phyloP scores from a whole-genome alignment of 1,140 invertebrate genomes.

The Trichogramma pretiosum region DNA sequence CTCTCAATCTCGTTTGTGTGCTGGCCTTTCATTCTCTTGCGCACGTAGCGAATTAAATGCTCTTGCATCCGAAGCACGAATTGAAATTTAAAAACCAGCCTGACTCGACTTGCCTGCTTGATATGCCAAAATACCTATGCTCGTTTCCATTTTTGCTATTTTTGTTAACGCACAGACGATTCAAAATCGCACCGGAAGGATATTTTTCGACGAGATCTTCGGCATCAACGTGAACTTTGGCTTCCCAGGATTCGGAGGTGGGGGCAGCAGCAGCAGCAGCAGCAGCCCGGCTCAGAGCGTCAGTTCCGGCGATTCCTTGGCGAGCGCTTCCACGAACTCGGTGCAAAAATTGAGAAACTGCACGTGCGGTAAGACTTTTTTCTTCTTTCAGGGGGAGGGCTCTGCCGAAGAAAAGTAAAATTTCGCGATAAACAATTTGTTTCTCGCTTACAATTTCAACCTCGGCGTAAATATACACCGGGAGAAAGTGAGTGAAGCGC shows the following conservation, averaged over 20 bases:
- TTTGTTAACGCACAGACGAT: constrained; percentile 23
- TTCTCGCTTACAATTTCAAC: too few species aligned
- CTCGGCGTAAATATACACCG: too few species aligned
- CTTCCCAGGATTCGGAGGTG: background rate
- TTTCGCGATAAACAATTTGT: too few species aligned
- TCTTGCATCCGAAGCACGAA: too few species aligned
- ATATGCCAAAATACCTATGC: constrained; percentile 8
- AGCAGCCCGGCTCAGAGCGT: background rate
- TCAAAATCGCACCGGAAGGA: constrained; percentile 44
- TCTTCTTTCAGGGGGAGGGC: background rate
- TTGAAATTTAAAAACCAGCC: too few species aligned
- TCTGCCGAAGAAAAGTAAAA: too few species aligned
- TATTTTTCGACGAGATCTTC: constrained; percentile 58
- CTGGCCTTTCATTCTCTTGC: too few species aligned
- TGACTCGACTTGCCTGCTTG: constrained; percentile 14
- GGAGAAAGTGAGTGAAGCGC: too few species aligned
- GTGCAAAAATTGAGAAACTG: constrained; percentile 50
- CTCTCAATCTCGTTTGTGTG: too few species aligned
- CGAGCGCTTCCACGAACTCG: too few species aligned
- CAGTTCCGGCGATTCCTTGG: constrained; percentile 33
- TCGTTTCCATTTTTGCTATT: constrained; percentile 24
- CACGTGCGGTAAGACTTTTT: constrained; percentile 51
- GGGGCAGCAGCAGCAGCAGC: background rate
- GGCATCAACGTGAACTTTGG: constrained; percentile 38
- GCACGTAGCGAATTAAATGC: too few species aligned